These are phyloP conservation scores for Coendou prehensilis DNA, from an alignment of 2,797 vertebrate species.

Conservation along the genomic window DNA sequence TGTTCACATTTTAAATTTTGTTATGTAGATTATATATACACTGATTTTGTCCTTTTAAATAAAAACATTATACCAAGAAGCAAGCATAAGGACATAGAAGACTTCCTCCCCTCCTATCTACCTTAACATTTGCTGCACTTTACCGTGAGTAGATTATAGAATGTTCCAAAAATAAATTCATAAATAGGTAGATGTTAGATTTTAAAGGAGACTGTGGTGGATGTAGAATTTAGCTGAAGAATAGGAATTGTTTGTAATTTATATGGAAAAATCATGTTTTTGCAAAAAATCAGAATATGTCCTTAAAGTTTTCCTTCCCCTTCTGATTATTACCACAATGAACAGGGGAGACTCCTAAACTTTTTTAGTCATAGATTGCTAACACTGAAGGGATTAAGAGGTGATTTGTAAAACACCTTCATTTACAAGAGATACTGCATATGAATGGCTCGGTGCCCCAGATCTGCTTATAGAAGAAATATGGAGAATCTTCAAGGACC, in stretches of 20 bases:
- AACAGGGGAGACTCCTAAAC: constrained; percentile 11
- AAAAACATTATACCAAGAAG: constrained; percentile 7
- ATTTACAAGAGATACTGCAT: neutral
- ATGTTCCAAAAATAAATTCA: constrained; percentile 30
- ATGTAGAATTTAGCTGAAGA: neutral
- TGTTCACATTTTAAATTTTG: constrained; percentile 35
- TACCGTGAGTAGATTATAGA: constrained; percentile 8
- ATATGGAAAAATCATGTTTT: constrained; percentile 2
- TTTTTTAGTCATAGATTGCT: neutral
- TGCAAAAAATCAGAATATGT: constrained; percentile 9
- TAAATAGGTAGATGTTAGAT: neutral
- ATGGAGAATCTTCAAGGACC: neutral
- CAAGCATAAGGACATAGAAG: neutral
- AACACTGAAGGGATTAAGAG: constrained; percentile 43
- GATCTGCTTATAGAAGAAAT: neutral
- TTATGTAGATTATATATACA: neutral
- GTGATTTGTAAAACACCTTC: neutral
- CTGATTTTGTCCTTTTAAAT: constrained; percentile 54
- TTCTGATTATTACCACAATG: constrained; percentile 18
- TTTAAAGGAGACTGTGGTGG: neutral
- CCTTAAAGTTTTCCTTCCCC: neutral
- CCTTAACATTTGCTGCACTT: neutral
- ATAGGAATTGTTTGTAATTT: neutral
- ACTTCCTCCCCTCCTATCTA: neutral
- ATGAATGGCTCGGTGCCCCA: neutral